Evolutionary conservation across 2,797 vertebrate species (phyloP).

Genomic region (Oreochromis mossambicus): DNA sequence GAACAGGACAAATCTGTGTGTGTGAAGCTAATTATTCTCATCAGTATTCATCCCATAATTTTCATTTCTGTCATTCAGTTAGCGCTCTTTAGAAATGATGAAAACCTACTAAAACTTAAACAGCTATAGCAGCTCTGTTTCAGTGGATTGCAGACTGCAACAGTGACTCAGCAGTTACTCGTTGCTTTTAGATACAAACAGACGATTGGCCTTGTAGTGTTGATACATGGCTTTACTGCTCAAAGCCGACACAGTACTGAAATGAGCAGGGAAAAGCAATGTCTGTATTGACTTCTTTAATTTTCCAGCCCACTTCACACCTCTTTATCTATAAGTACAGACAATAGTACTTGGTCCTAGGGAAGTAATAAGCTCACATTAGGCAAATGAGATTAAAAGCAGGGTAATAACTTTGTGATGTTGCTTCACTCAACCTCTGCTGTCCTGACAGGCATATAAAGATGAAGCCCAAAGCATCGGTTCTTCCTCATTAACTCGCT

Average conservation of each 20-base stretch:
- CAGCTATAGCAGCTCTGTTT: neutral
- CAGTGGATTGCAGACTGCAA: neutral
- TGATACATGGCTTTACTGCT: neutral
- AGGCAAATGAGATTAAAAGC: slow-evolving; percentile 44
- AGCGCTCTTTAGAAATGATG: neutral
- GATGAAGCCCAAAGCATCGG: slow-evolving; percentile 3
- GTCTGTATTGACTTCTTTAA: slow-evolving; percentile 12
- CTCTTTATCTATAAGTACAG: slow-evolving; percentile 16
- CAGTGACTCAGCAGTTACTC: slow-evolving; percentile 28
- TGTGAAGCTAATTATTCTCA: neutral
- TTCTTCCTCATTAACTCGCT: slow-evolving; percentile 10
- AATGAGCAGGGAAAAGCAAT: neutral
- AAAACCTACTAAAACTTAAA: neutral
- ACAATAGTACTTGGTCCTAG: neutral
- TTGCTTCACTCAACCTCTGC: slow-evolving; percentile 3
- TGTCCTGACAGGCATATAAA: neutral
- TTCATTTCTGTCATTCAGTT: neutral
- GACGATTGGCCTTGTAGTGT: neutral
- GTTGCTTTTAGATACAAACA: neutral
- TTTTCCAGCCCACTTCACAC: slow-evolving; percentile 47
- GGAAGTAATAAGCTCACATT: slow-evolving; percentile 34
- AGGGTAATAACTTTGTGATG: slow-evolving; percentile 33
- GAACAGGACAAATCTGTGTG: neutral
- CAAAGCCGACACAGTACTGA: neutral
- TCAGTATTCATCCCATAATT: neutral